Conservation (phyloP, 2,113 vertebrate species). For the Corythaixoides concolor region DNA sequence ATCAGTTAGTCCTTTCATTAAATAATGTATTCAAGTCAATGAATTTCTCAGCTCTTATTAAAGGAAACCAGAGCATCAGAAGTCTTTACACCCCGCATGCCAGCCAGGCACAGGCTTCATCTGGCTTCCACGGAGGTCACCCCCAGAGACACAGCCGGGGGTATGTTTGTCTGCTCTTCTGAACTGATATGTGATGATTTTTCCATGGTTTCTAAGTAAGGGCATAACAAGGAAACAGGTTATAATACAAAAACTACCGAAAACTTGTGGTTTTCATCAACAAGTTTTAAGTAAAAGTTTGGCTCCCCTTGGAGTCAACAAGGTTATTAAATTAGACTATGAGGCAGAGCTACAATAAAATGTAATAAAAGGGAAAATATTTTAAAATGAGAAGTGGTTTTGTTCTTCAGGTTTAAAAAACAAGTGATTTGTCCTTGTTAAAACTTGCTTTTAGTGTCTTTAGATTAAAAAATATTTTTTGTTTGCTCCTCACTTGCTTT, state of each 20-base stretch:
- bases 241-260: neutral
- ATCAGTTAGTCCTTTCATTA: neutral
- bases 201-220: neutral
- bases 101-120: accelerated
- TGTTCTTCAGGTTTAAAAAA: neutral
- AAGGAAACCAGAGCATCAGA: neutral
- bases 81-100: accelerated
- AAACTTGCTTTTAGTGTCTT: neutral
- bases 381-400: neutral
- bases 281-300: neutral
- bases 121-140: accelerated
- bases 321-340: neutral
- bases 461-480: neutral
- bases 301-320: neutral
- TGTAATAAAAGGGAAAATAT: neutral
- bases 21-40: neutral
- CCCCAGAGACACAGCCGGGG: accelerated
- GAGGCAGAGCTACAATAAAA: neutral
- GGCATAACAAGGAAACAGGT: neutral
- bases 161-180: accelerated
- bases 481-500: neutral
- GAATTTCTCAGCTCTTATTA: neutral
- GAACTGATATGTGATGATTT: neutral
- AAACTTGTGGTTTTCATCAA: neutral
- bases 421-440: neutral